Conservation (phyloP, 2,113 vertebrate species). For the Paracanthobrama guichenoti region DNA sequence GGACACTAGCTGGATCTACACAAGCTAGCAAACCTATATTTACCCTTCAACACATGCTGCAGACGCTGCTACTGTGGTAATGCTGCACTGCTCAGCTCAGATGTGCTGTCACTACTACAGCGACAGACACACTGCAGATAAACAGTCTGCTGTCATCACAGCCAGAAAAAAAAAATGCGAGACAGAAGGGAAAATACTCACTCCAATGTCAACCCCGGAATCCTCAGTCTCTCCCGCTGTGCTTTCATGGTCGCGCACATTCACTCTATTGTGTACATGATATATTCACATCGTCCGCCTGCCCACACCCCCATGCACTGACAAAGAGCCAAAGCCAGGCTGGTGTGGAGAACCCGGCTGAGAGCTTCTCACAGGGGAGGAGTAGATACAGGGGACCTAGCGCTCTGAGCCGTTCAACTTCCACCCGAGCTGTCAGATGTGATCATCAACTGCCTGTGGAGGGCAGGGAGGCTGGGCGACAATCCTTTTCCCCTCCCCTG, state of each 20-base stretch:
- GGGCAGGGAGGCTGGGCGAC: constrained; percentile 74
- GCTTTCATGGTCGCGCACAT: constrained; percentile 94
- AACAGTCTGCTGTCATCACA: constrained; percentile 28
- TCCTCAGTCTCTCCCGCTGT: constrained; percentile 98
- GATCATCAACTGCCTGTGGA: constrained; percentile 75
- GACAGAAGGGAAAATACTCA: constrained; percentile 92
- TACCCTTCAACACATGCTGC: constrained; percentile 67
- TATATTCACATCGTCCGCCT: constrained; percentile 83
- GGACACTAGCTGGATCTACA: constrained; percentile 64
- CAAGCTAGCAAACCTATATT: constrained; percentile 72
- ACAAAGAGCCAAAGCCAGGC: constrained; percentile 82
- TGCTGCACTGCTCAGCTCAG: constrained; percentile 62
- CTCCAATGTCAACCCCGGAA: constrained; percentile 99
- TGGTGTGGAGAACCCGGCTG: not conserved
- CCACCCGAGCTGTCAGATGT: constrained; percentile 81
- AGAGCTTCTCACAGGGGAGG: constrained; percentile 28
- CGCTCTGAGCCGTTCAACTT: constrained; percentile 86
- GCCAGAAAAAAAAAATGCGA: constrained; percentile 56
- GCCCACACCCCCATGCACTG: constrained; percentile 66
- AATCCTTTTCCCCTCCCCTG: constrained; percentile 60
- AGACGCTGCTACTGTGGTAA: constrained; percentile 76
- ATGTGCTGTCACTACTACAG: constrained; percentile 29
- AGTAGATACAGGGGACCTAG: constrained; percentile 71
- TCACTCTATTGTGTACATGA: constrained; percentile 92
- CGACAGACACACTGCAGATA: constrained; percentile 28